Evolutionary conservation across 2,797 vertebrate genomes (phyloP), one percentile per base, ranked within the genome.

Genomic region (Cottoperca gobio): DNA sequence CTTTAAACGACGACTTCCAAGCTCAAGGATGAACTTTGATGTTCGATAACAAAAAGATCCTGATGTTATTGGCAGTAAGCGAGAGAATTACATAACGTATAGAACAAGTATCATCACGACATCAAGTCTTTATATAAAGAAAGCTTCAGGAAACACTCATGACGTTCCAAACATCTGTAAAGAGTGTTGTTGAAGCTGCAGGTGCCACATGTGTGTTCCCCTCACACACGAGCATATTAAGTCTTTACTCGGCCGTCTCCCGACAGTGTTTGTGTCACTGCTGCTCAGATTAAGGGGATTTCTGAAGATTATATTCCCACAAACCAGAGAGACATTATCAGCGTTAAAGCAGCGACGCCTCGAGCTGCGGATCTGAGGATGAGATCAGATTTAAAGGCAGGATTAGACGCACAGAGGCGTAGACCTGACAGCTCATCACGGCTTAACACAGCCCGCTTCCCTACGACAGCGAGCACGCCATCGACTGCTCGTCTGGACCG

Each of bases 301-400:
- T 88, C 71, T 58, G 62, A 63, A 89, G 90, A 92, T 93, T 91
- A 90, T 88, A 83, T 79, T 90, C 73, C 71, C 76, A 49, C 81
- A 78, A 89, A 91, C 86, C 84, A 79, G 73, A 82, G 76, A 84
- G 60, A 81, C 83, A 88, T 92, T 93, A 94, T 93, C 91, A 79
- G 88, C 28, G 61, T 83, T 87, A 83, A 84, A 81, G 88, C 93
- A 91, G 88, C 68, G 35, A 78, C 14, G 90, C 91, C 92, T 83
- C n/a, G 72, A 93, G 91, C 89, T 35, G 67, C 31, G 90, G 83
- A 92, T 92, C 84, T 81, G 81, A 23, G 82, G 81, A 79, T 62
- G 76, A 86, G 88, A 93, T 92, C 84, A 90, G 91, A 91, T 92
- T 70, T 73, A 71, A 62, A 79, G 74, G 65, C 65, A 37, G 92